Percentiles rank a stretch among this genome's conserved stretches.
Evolutionary conservation across 2,797 vertebrate genomes (phyloP).

Genomic region (Loris lydekkerianus): DNA sequence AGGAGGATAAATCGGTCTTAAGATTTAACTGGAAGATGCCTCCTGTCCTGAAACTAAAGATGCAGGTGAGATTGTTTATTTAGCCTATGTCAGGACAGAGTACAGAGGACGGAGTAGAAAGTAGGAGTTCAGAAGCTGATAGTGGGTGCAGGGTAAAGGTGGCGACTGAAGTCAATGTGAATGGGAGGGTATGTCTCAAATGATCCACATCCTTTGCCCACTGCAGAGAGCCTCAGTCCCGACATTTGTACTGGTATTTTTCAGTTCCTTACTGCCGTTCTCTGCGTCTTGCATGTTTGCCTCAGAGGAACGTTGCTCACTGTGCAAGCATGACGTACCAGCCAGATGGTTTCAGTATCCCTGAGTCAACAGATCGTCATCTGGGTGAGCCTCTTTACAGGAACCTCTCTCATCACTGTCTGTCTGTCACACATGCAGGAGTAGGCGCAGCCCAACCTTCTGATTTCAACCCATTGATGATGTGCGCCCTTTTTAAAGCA

Average conservation of each 20-base stretch:
- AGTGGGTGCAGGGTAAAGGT: not conserved
- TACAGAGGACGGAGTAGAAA: not conserved
- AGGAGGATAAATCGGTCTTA: not conserved
- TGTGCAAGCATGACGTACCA: rapidly evolving
- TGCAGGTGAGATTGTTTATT: not conserved
- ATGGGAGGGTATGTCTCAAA: not conserved
- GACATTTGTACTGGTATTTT: not conserved
- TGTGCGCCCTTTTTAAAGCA: rapidly evolving
- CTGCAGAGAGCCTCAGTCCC: not conserved
- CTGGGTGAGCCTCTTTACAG: not conserved
- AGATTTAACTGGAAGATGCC: not conserved
- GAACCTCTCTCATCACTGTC: not conserved
- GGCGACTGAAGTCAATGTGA: not conserved
- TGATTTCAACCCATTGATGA: rapidly evolving
- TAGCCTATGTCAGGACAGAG: not conserved
- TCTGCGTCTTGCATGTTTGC: rapidly evolving
- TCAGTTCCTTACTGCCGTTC: rapidly evolving
- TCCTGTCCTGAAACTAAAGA: not conserved
- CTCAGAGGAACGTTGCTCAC: rapidly evolving
- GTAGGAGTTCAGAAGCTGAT: not conserved
- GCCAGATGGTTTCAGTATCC: rapidly evolving
- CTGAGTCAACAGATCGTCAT: not conserved
- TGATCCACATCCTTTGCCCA: not conserved
- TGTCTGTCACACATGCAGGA: conserved; percentile 22
- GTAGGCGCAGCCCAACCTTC: rapidly evolving